These are phyloP conservation scores for Zhengitettix transpicula DNA, from an alignment of 2,888 invertebrate genomes.

Conservation along the genomic window DNA sequence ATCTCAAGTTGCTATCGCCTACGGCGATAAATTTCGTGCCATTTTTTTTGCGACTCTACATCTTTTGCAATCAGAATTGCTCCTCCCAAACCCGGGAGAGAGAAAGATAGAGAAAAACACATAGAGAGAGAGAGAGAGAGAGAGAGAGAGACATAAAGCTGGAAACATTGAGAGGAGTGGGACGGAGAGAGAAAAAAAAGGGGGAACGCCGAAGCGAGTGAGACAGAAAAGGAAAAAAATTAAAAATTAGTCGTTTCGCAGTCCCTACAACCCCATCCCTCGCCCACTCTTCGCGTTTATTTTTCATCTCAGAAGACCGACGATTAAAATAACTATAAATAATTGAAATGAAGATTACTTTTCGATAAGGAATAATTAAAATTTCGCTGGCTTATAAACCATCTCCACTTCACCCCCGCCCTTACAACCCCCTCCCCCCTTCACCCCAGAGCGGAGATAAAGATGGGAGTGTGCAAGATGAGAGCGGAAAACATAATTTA, in stretches of 20 bases:
- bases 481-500: constrained; percentile 21
- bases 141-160: background rate
- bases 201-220: background rate
- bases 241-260: background rate
- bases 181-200: background rate
- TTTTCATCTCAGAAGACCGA: background rate
- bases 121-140: background rate
- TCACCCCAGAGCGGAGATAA: constrained; percentile 19
- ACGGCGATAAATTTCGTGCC: background rate
- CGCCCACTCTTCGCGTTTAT: background rate
- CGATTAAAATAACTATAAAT: constrained; percentile 15
- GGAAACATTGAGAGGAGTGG: background rate
- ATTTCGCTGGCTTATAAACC: constrained; percentile 26
- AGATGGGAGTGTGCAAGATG: constrained; percentile 16
- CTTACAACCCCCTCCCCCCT: background rate
- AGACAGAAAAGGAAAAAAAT: background rate
- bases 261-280: background rate
- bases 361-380: constrained; percentile 32
- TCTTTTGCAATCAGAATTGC: background rate
- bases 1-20: background rate
- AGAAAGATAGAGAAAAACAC: background rate
- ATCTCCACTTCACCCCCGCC: constrained; percentile 1
- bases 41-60: background rate
- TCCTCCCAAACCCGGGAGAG: background rate
- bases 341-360: constrained; percentile 23